Conservation (phyloP, 2,797 vertebrate species). For the Microcaecilia unicolor region DNA sequence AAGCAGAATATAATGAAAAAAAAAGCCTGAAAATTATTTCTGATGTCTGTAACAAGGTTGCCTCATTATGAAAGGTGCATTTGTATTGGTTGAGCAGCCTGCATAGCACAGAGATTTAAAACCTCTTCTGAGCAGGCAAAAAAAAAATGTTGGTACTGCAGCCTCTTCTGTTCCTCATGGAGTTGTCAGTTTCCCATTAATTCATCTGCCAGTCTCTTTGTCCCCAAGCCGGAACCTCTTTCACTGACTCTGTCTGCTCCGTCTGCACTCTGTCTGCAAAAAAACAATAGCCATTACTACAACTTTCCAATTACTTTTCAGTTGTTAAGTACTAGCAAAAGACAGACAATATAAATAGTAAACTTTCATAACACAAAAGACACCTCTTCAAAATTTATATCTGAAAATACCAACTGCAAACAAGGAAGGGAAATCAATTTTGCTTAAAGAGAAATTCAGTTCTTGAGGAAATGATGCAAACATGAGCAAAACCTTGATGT, state of each 20-base stretch:
- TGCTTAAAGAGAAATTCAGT: no score
- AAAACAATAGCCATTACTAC: constrained; percentile 1
- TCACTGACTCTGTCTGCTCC: constrained; percentile 5
- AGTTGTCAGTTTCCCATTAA: constrained; percentile 8
- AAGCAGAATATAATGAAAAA: neutral
- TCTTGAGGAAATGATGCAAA: no score
- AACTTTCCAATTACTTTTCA: neutral
- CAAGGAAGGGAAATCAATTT: no score
- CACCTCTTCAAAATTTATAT: no score
- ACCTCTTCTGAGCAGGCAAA: no score
- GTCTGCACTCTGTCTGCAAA: constrained; percentile 3
- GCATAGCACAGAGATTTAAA: no score
- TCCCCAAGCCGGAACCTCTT: constrained; percentile 1
- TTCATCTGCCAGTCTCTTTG: constrained; percentile 14
- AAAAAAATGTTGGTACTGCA: neutral
- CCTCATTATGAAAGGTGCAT: no score
- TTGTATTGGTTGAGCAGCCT: no score
- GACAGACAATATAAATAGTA: neutral
- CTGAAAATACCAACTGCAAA: no score
- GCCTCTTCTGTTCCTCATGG: neutral
- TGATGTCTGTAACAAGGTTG: no score
- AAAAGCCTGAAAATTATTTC: neutral
- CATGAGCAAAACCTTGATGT: no score
- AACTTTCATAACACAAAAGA: no score
- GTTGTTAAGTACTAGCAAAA: neutral